Percentiles rank a stretch among this genome's conserved stretches.
phyloP scores from a whole-genome alignment of 2,113 vertebrate genomes.

The Cavia porcellus region DNA sequence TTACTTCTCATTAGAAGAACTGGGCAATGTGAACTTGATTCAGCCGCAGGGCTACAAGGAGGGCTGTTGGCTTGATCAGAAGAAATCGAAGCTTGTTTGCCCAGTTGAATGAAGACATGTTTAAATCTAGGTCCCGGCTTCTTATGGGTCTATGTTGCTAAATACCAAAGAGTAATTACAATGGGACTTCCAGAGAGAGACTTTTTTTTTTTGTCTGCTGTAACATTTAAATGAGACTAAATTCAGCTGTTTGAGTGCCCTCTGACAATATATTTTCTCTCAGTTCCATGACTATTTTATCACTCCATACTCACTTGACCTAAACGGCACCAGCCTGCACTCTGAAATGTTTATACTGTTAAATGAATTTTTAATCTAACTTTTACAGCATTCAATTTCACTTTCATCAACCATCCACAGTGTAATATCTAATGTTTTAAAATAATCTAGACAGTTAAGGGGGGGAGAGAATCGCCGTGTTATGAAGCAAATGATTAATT shows the following conservation, averaged over 20 bases:
- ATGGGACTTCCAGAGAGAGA: slow-evolving; percentile 61
- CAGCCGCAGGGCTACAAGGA: slow-evolving; percentile 46
- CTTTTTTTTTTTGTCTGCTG: slow-evolving; percentile 64
- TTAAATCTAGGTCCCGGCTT: slow-evolving; percentile 65
- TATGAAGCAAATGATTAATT: slow-evolving; percentile 85
- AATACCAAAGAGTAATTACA: slow-evolving; percentile 78
- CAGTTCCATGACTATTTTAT: slow-evolving; percentile 78
- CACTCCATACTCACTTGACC: slow-evolving; percentile 79
- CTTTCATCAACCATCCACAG: slow-evolving; percentile 77
- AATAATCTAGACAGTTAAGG: slow-evolving; percentile 76
- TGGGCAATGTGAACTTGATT: slow-evolving; percentile 74
- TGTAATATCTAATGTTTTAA: slow-evolving; percentile 82
- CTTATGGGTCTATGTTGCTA: slow-evolving; percentile 56
- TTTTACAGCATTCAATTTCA: slow-evolving; percentile 80
- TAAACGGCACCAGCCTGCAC: slow-evolving; percentile 75
- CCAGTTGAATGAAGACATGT: slow-evolving; percentile 66
- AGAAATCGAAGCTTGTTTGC: slow-evolving; percentile 50
- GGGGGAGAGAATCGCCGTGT: slow-evolving; percentile 63
- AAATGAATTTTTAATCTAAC: slow-evolving; percentile 82
- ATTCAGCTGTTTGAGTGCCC: slow-evolving; percentile 81
- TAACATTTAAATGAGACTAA: slow-evolving; percentile 79
- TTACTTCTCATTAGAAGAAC: slow-evolving; percentile 74
- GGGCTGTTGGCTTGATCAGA: slow-evolving; percentile 72
- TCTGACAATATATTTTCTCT: slow-evolving; percentile 84
- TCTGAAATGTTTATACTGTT: slow-evolving; percentile 83